These are phyloP conservation scores for Borostomias antarcticus DNA, from an alignment of 2,797 vertebrate genomes.

Conservation along the genomic window DNA sequence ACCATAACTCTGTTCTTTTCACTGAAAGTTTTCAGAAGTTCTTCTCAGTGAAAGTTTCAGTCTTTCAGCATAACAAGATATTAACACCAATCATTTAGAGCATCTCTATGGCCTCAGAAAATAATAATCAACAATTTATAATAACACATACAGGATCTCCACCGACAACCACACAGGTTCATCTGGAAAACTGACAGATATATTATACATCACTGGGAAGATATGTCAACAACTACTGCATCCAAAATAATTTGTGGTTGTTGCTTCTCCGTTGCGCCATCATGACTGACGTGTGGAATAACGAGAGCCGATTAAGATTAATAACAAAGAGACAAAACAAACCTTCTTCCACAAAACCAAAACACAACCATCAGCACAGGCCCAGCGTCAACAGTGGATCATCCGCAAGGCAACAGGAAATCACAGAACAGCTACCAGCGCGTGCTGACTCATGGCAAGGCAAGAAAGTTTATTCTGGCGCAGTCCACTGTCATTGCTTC, in stretches of 20 bases:
- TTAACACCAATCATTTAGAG: background rate
- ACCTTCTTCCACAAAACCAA: no score
- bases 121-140: background rate
- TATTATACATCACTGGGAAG: no score
- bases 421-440: constrained; percentile 15
- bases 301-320: background rate
- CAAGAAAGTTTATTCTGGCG: constrained; percentile 54
- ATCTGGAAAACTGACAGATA: no score
- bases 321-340: constrained; percentile 21
- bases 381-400: constrained; percentile 23
- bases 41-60: background rate
- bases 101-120: background rate
- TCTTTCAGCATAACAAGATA: background rate
- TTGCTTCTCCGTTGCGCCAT: background rate
- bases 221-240: no score
- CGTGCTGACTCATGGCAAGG: constrained; percentile 31
- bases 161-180: background rate
- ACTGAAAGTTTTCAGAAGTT: background rate
- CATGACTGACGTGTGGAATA: background rate
- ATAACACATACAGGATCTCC: background rate
- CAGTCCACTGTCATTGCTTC: constrained; percentile 58
- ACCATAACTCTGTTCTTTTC: background rate
- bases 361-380: constrained; percentile 23
- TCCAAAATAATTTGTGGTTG: background rate
- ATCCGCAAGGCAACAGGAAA: constrained; percentile 37